Percentiles rank a stretch among this genome's conserved stretches.
Evolutionary conservation across 1,140 invertebrate species (phyloP).

Genomic region (Mylabris phalerata): DNA sequence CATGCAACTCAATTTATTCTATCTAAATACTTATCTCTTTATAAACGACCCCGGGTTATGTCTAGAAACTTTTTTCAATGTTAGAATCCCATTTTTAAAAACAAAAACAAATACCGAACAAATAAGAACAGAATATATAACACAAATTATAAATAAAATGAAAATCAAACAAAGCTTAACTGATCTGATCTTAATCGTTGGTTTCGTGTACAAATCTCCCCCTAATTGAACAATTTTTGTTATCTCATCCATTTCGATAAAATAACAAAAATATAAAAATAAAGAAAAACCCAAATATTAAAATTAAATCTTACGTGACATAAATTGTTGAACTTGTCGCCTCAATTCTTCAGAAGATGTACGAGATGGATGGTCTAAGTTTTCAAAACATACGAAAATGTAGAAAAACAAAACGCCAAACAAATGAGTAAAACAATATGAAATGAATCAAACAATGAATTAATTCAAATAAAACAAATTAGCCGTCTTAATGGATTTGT

Average conservation of each 20-base stretch:
- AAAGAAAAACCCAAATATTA: conserved; percentile 20
- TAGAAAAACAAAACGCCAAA: conserved; percentile 33
- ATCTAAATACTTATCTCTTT: neutral
- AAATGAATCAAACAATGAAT: conserved; percentile 15
- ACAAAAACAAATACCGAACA: too few relatives aligned
- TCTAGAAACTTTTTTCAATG: too few relatives aligned
- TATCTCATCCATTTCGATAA: too few relatives aligned
- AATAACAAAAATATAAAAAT: neutral
- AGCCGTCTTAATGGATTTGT: too few relatives aligned
- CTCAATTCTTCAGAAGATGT: conserved; percentile 38
- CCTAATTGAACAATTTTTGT: too few relatives aligned
- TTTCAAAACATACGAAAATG: conserved; percentile 20
- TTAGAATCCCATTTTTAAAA: too few relatives aligned
- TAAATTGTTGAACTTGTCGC: conserved; percentile 35
- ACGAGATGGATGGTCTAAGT: conserved; percentile 34
- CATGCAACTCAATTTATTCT: neutral
- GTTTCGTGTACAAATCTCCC: too few relatives aligned
- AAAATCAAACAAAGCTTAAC: too few relatives aligned
- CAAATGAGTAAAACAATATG: conserved; percentile 18
- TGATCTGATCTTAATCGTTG: too few relatives aligned
- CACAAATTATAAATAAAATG: too few relatives aligned
- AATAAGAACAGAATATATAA: too few relatives aligned
- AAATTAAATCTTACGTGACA: conserved; percentile 37
- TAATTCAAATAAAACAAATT: conserved; percentile 12
- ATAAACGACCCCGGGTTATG: too few relatives aligned